Percentiles rank a stretch among this genome's conserved stretches.
These are phyloP conservation scores for Mustela nigripes DNA, from an alignment of 2,113 vertebrate species.

Conservation along the genomic window DNA sequence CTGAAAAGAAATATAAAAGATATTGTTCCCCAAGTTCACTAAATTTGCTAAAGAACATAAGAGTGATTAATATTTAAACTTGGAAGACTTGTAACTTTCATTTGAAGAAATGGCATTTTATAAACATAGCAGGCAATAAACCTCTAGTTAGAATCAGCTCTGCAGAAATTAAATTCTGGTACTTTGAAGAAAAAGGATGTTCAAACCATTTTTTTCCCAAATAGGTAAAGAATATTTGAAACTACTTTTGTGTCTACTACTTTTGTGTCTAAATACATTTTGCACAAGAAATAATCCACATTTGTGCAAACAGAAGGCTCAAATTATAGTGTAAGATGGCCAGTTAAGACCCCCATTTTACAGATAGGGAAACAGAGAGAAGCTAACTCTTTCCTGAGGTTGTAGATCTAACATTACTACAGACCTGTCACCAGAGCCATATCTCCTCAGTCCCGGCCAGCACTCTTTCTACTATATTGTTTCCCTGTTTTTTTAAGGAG, in stretches of 20 bases:
- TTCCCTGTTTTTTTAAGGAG: background rate
- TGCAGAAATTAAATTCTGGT: background rate
- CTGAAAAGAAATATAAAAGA: background rate
- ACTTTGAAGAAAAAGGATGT: background rate
- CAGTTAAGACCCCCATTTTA: background rate
- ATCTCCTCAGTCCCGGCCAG: background rate
- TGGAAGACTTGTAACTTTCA: background rate
- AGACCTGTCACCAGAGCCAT: no score
- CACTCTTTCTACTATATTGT: accelerated
- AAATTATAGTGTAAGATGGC: background rate
- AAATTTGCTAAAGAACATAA: background rate
- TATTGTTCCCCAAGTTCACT: background rate
- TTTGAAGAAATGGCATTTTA: background rate
- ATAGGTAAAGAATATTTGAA: background rate
- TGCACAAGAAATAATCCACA: background rate
- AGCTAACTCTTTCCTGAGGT: background rate
- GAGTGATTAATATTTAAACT: background rate
- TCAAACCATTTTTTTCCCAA: background rate
- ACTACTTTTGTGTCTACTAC: background rate
- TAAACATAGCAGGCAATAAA: background rate
- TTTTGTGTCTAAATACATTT: background rate
- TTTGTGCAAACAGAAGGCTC: background rate
- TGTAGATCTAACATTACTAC: accelerated
- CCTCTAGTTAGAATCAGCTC: background rate
- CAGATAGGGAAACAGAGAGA: background rate